A percentile compares a stretch with the other conserved stretches of the same genome.
phyloP scores from a whole-genome alignment of 2,113 vertebrate genomes.

The Stegastes partitus region DNA sequence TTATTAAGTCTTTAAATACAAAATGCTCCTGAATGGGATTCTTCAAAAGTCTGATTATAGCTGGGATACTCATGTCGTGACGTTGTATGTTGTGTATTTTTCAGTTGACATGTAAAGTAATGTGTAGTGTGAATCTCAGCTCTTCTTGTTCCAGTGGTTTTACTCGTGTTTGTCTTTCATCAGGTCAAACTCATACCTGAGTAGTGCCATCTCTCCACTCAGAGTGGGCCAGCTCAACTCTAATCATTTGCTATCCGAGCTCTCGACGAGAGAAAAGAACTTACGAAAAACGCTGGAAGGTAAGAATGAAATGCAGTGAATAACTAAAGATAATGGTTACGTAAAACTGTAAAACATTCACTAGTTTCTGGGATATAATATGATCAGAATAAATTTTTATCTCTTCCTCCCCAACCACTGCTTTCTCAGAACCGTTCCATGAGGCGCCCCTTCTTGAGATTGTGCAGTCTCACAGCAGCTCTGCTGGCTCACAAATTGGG shows the following conservation, averaged over 20 bases:
- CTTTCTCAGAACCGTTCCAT: conserved; percentile 89
- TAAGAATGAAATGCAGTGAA: conserved; percentile 59
- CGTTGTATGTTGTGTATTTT: too few species aligned
- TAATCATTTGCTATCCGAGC: conserved; percentile 93
- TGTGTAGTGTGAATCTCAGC: background rate
- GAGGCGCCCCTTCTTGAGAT: conserved; percentile 93
- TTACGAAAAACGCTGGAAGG: conserved; percentile 94
- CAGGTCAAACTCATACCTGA: conserved; percentile 93
- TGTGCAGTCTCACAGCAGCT: conserved; percentile 90
- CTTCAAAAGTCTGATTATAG: background rate
- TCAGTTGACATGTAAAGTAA: too few species aligned
- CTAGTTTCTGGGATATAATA: background rate
- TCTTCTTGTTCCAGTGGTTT: background rate
- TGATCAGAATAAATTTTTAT: background rate
- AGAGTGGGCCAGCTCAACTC: conserved; percentile 96
- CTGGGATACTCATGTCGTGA: too few species aligned
- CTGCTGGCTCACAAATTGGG: conserved; percentile 79
- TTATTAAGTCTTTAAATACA: too few species aligned
- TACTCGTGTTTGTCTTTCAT: conserved; percentile 12
- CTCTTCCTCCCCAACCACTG: conserved; percentile 3
- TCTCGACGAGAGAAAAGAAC: conserved; percentile 94
- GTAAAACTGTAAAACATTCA: background rate
- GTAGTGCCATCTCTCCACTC: conserved; percentile 89
- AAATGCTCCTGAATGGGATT: background rate
- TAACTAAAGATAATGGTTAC: background rate